Conservation (phyloP, 2,797 vertebrate genomes). For the Sebastiscus albofasciatus region DNA sequence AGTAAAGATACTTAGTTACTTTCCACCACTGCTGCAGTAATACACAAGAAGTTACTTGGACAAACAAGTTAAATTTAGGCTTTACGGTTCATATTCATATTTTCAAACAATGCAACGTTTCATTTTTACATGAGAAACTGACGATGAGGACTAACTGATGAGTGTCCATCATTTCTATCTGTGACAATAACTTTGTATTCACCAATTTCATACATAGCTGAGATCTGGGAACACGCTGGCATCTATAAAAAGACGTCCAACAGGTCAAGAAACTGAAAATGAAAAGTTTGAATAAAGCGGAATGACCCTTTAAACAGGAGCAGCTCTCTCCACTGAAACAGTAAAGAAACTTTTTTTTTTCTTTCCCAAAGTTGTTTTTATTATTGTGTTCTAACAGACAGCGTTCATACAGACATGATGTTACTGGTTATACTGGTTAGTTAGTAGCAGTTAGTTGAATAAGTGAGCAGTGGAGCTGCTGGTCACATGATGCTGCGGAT, state of each 20-base stretch:
- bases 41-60: neutral
- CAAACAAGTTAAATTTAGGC: neutral
- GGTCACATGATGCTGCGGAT: neutral
- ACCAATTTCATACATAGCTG: neutral
- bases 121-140: too few species aligned
- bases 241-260: neutral
- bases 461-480: neutral
- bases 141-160: too few species aligned
- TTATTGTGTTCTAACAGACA: neutral
- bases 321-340: neutral
- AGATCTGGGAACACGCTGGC: neutral
- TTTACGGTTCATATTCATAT: neutral
- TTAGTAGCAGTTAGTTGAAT: neutral
- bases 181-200: neutral
- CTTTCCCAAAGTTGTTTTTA: conserved; percentile 8
- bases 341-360: neutral
- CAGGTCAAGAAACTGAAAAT: neutral
- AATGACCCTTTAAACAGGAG: neutral
- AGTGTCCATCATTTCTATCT: too few species aligned
- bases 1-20: neutral
- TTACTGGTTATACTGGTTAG: conserved; percentile 23
- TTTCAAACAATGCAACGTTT: too few species aligned
- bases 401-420: neutral
- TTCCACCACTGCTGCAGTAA: neutral
- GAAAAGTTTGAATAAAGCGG: neutral